phyloP scores from a whole-genome alignment of 2,888 invertebrate species.

The Boloria euphrosyne region DNA sequence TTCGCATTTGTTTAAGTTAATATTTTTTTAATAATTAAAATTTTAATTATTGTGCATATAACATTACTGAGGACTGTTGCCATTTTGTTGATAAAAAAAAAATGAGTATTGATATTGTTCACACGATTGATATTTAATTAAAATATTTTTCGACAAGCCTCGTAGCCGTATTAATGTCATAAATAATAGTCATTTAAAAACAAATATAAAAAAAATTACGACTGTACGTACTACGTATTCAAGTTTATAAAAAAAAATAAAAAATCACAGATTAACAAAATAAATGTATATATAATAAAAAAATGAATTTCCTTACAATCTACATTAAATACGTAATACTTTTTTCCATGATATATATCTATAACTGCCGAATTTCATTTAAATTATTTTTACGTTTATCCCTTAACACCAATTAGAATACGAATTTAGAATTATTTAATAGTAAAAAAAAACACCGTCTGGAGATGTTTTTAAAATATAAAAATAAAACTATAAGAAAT shows the following conservation, averaged over 20 bases:
- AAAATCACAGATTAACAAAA: constrained; percentile 24
- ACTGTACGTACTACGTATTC: constrained; percentile 9
- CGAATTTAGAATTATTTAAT: constrained; percentile 25
- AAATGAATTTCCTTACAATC: constrained; percentile 15
- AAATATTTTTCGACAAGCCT: not conserved
- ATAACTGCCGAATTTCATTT: constrained; percentile 31
- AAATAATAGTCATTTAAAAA: too few relatives aligned
- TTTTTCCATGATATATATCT: constrained; percentile 12
- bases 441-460: constrained; percentile 3
- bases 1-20: too few relatives aligned
- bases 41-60: constrained; percentile 8
- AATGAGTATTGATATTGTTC: constrained; percentile 18
- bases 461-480: not conserved
- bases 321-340: constrained; percentile 25
- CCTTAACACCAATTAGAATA: constrained; percentile 16
- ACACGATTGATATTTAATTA: not conserved
- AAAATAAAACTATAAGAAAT: not conserved
- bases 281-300: constrained; percentile 17
- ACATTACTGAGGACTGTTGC: constrained; percentile 4
- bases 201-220: not conserved
- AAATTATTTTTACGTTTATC: constrained; percentile 26
- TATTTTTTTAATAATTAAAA: not conserved
- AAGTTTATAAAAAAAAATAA: constrained; percentile 7
- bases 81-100: constrained; percentile 3
- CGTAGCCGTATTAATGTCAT: too few relatives aligned